A percentile compares a stretch with the other conserved stretches of the same genome.
Evolutionary conservation across 2,888 invertebrate species (phyloP).

Genomic region (Pristionchus mayeri): DNA sequence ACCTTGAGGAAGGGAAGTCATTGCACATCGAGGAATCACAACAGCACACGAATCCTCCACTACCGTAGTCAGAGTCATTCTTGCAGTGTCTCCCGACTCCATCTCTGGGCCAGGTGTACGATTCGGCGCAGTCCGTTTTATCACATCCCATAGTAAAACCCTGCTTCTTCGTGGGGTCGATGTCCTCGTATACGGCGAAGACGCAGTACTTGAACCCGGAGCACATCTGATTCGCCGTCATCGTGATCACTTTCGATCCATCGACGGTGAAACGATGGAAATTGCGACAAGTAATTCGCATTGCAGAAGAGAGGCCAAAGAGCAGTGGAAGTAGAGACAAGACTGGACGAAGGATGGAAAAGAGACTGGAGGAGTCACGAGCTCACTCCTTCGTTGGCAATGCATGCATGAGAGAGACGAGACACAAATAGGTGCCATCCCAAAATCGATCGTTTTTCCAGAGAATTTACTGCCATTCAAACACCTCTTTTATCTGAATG

Average conservation of each 20-base stretch:
- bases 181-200: slow-evolving; percentile 60
- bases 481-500: too few species aligned
- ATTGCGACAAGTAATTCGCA: slow-evolving; percentile 8
- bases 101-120: slow-evolving; percentile 47
- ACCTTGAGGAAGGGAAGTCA: background rate
- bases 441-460: background rate
- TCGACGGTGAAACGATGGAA: background rate
- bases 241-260: background rate
- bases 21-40: slow-evolving; percentile 54
- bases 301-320: background rate
- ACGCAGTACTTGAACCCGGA: slow-evolving; percentile 56
- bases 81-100: slow-evolving; percentile 54
- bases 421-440: background rate
- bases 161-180: slow-evolving; percentile 62
- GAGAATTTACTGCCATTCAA: too few species aligned
- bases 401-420: slow-evolving; percentile 11
- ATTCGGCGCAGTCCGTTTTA: slow-evolving; percentile 61
- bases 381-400: background rate
- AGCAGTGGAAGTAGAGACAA: too few species aligned
- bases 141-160: slow-evolving; percentile 69
- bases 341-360: too few species aligned
- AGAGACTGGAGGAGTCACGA: background rate
- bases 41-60: slow-evolving; percentile 67
- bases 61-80: slow-evolving; percentile 65
- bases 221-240: slow-evolving; percentile 10